Base-by-base conservation (phyloP, 1,140 invertebrate genomes). In the Heliconius himera region DNA sequence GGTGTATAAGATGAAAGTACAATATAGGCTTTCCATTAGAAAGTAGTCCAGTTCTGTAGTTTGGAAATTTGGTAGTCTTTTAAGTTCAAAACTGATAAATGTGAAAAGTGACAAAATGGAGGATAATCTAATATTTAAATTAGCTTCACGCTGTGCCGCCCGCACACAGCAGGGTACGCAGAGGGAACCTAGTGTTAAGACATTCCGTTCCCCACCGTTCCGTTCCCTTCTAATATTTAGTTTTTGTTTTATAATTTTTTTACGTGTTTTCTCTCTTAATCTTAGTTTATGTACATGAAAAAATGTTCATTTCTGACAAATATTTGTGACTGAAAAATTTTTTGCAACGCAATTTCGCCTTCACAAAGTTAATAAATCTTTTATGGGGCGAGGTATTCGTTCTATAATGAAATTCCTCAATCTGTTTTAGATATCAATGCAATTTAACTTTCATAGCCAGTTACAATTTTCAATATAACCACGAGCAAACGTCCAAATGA, bases 401-500 rank as follows among this genome's bases (percentile, higher is more conserved):
- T 66, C 60, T 66, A 29, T 66, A 66, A 66, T 66, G 60, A 66
- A 66, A 66, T 66, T 66, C 60, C 60, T 29, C 60, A 66, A 66
- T 66, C 60, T 29, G 26, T 66, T 66, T 66, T 66, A 66, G 60
- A 66, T 66, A 66, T 66, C 22, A 66, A 22, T 66, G 60, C 60
- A 29, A 26, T 29, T 29, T 66, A 66, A 66, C 60, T 66, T 29
- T 66, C 26, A 26, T 29, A 66, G 2, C 22, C 26, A 29, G 60
- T 29, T 66, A 66, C 9, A 66, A 3, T 66, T 66, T 3, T 22
- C n/a, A 60, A 60, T 60, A 22, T 26, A 11, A 60, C 41, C 1
- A 51, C 49, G 49, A 20, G 18, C 49, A 51, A 51, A 51, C 18
- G 18, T 51, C 54, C 54, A 56, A 22, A 22, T 56, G n/a, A 22